Evolutionary conservation across 2,797 vertebrate species (phyloP), one percentile per base, ranked within the genome.

Genomic region (Craterocephalus amniculus): DNA sequence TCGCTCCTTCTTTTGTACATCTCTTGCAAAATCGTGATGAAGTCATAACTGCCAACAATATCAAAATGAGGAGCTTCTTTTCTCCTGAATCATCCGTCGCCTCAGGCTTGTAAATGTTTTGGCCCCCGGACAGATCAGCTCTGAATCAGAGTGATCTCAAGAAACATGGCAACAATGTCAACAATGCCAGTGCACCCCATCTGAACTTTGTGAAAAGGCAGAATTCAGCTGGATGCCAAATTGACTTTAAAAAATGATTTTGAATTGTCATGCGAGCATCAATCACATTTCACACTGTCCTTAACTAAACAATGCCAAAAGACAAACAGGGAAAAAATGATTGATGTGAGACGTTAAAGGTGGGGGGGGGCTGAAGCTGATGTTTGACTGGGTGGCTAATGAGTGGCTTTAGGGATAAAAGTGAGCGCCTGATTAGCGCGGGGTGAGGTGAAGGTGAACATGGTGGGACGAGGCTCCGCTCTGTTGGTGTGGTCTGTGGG

Each of bases 61-160:
- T 54, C 48, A 32, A 51, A 73, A 69, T 36, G 48, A 78, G 73
- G 32, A 45, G 59, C 77, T 84, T 76, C 67, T 87, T 87, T 83
- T 83, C 29, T 64, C 62, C 72, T 87, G 82, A 89, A 70, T 91
- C 77, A 84, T 83, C 81, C 74, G 81, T 83, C 80, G 58, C 40
- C 36, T 54, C 24, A 12, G 58, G 63, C 29, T 72, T n/a, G 13
- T 54, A 75, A 35, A 29, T 4, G 31, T 49, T 67, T 65, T 51
- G 10, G 10, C 78, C 59, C 71, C 58, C 22, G n/a, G 11, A 49
- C 32, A 8, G 49, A n/a, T 24, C 11, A 38, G 52, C 22, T 16
- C 27, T 9, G 10, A 55, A 24, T n/a, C 24, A 1, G 0, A 24
- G 3, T 2, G 16, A 12, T 64, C 63, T 32, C 43, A 57, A 45